Base-by-base conservation (phyloP, 2,113 vertebrate genomes). In the Numida meleagris region DNA sequence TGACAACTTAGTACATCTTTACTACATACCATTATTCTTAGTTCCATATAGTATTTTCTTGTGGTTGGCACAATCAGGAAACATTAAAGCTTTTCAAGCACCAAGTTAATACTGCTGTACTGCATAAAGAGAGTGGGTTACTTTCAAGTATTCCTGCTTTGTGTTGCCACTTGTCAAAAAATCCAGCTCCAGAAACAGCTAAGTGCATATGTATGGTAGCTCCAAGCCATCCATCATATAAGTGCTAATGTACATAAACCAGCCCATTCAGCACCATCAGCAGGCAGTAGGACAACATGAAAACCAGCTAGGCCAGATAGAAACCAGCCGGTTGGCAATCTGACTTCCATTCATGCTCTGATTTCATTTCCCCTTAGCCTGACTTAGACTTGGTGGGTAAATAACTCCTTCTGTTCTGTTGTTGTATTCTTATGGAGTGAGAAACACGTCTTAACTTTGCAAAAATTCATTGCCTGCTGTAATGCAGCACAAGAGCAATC, bases 321-420 rank as follows among this genome's bases (percentile, higher is more conserved):
- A 63, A 89, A 88, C 38, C 36, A 50, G 70, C 83, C 46, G 9
- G 14, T 38, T 66, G 14, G 13, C 2, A 1, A 46, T 86, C 29
- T 57, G 73, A 0, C 19, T 42, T 57, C 7, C 2, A 2, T 25
- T 72, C 4, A 13, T 0, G 0, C 27, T n/a, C n/a, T 38, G 23
- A n/a, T 88, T 77, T 71, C 7, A 50, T 90, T 87, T 74, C 10
- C 55, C 9, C 12, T 77, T 77, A 50, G 24, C 34, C 18, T 83
- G 53, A 16, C 5, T 65, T 34, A 15, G 24, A 43, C 7, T 33
- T 40, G 31, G n/a, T 36, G 42, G 70, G 12, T 76, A 68, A 73
- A 27, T 85, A 79, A 76, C 31, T 25, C 63, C 14, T 92, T 20
- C 31, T 1, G 1, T 48, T 79, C 33, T 50, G 59, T 48, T 46